Evolutionary conservation across 2,113 vertebrate species (phyloP), one percentile per base, ranked within the genome.

Genomic region (Apus apus): DNA sequence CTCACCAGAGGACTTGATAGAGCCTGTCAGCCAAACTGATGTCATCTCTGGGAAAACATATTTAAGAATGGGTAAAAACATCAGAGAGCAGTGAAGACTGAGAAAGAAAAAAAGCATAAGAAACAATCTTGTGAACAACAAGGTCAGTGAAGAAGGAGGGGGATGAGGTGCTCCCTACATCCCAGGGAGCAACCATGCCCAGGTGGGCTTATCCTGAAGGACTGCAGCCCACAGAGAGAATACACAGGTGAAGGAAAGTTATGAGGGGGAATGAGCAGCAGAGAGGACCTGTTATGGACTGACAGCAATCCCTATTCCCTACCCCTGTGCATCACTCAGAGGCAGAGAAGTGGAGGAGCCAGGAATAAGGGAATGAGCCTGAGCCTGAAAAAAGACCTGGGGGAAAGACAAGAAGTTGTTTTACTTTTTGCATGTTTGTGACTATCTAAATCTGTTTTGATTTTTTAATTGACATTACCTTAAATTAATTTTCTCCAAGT

Each of bases 41-140:
- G 15, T 5, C 0, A 0, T 7, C 23, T 78, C 15, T 34, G 13
- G 21, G 50, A 62, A 67, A 80, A 43, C 2, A 12, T 48, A 20
- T 43, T 36, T 43, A 46, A 27, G 30, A 48, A 66, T 21, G 13
- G 9, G 19, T 23, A 53, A 71, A 83, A 75, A 2, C 5, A 30
- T 1, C 9, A 36, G 8, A 66, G 7, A 10, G 4, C 9, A 43
- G 8, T 64, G 30, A 83, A 57, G 36, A 76, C 10, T 13, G 46
- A 71, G 19, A 21, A 48, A 11, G n/a, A 7, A 48, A 70, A 56
- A 54, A 40, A 43, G n/a, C 29, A 17, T 29, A 29, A 48, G 71
- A 56, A 56, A 15, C 8, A 68, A 5, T 7, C 7, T 10, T 48
- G 9, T 43, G 9, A 53, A 18, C 18, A 40, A 18, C 5, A 65